These are phyloP conservation scores for Procambarus virginalis DNA, from an alignment of 1,140 invertebrate genomes.

Conservation along the genomic window DNA sequence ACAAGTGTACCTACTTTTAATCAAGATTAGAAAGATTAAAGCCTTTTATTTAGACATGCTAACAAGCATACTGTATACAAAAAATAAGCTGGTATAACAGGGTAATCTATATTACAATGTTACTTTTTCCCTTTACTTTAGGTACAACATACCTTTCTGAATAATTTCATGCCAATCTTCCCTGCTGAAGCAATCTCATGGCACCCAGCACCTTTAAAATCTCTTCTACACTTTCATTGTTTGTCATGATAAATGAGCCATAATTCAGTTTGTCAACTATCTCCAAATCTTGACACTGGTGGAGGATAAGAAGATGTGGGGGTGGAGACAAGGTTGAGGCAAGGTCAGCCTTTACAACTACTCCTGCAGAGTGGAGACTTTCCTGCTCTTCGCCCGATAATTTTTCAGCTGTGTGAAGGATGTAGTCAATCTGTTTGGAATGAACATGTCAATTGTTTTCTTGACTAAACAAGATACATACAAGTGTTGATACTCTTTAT, in stretches of 20 bases:
- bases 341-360: conserved; percentile 79
- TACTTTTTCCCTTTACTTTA: no score
- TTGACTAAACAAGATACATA: neutral
- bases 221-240: neutral
- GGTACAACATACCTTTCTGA: conserved; percentile 35
- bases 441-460: neutral
- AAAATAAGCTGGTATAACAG: no score
- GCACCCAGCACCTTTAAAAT: conserved; percentile 13
- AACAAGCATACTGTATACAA: no score
- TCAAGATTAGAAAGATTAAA: no score
- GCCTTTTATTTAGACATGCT: no score
- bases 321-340: conserved; percentile 74
- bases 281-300: conserved; percentile 78
- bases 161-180: conserved; percentile 4
- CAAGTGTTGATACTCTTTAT: neutral
- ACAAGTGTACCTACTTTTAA: no score
- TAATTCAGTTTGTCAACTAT: conserved; percentile 35
- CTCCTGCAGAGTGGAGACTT: conserved; percentile 78
- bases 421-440: conserved; percentile 33
- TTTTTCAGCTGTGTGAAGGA: conserved; percentile 3
- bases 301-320: conserved; percentile 82
- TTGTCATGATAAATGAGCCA: conserved; percentile 29
- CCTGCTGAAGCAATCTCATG: conserved; percentile 20
- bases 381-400: conserved; percentile 29
- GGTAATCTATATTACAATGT: no score